Base-by-base conservation (phyloP, 2,113 vertebrate genomes). In the Myxocyprinus asiaticus region DNA sequence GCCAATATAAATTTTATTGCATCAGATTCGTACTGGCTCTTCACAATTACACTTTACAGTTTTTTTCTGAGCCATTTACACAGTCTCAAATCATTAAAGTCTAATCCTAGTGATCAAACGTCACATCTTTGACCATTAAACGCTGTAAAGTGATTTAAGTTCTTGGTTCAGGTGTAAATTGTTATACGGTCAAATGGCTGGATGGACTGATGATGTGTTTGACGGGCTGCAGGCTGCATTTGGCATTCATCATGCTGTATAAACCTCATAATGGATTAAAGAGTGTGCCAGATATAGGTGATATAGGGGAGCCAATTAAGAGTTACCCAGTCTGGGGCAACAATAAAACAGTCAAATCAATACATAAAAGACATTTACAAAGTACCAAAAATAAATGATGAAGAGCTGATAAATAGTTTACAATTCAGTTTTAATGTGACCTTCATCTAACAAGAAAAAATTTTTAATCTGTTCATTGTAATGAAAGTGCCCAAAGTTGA, bases 231-330 rank as follows among this genome's bases (percentile, higher is more conserved):
- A 4, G 63, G 65, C 42, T 74, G 44, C 58, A 50, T 55, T 81
- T 77, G 43, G 44, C 62, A 74, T 73, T 68, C 69, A 78, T 73
- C 63, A 67, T 73, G 22, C 22, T 33, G 47, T 67, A 63, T 67
- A 78, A 43, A 42, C 33, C 62, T 73, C 53, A 82, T 47, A 79
- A 78, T 68, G 67, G 67, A 80, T 85, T 86, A 76, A 89, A 81
- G 73, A 77, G 78, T 33, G 51, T 76, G 75, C 78, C 70, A 84
- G 81, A 17, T 55, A 84, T n/a, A 79, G 69, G 79, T 87, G 87
- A 90, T 88, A 87, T 82, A 88, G 85, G 62, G 80, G 81, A 81
- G 67, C 78, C 79, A 85, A 33, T 33, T 33, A 33, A 33, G 22
- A 3, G 22, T 33, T 33, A 33, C 22, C n/a, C n/a, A n/a, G n/a